Evolutionary conservation across 2,888 invertebrate species (phyloP), one percentile per base, ranked within the genome.

Genomic region (Theretra japonica): DNA sequence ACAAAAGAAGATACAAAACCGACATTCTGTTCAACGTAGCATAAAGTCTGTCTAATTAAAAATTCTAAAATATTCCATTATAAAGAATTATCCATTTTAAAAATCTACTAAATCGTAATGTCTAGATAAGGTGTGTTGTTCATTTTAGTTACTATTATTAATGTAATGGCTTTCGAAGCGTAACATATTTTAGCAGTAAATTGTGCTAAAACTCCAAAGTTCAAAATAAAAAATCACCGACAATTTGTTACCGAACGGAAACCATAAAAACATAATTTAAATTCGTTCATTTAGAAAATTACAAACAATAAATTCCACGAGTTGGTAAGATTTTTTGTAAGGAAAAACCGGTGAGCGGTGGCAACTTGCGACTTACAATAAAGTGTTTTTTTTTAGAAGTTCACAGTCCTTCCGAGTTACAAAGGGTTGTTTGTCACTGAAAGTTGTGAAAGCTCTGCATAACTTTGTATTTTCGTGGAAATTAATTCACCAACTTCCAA

Each of bases 281-380:
- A 41, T 33, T 41, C n/a, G 33, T 33, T 33, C 62, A 62, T 62
- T 62, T 8, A 41, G 62, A 62, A 62, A 62, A 65, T 48, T 65
- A 25, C 17, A 48, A 65, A 65, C 65, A 65, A 65, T 65, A 65
- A 48, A 48, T 65, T 48, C 5, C 48, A 21, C 48, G 41, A 65
- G 23, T 65, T 62, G 19, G 21, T 21, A 33, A 5, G n/a, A 21
- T 15, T n/a, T 48, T 65, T 48, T 41, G 7, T 4, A 0, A 4
- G 41, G 4, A 21, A 65, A 41, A 65, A 65, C 0, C 5, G 4
- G 17, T 25, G 65, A 23, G 15, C 17, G 17, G 41, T 23, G 23
- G 17, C 41, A 48, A 65, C 21, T 17, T 48, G 41, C 5, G 48
- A 23, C 41, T 23, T 21, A 48, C 15, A 41, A 62, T n/a, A 65